Percentiles rank a stretch among this genome's conserved stretches.
These are phyloP conservation scores for Natrix natrix DNA, from an alignment of 2,797 vertebrate genomes.

Conservation along the genomic window DNA sequence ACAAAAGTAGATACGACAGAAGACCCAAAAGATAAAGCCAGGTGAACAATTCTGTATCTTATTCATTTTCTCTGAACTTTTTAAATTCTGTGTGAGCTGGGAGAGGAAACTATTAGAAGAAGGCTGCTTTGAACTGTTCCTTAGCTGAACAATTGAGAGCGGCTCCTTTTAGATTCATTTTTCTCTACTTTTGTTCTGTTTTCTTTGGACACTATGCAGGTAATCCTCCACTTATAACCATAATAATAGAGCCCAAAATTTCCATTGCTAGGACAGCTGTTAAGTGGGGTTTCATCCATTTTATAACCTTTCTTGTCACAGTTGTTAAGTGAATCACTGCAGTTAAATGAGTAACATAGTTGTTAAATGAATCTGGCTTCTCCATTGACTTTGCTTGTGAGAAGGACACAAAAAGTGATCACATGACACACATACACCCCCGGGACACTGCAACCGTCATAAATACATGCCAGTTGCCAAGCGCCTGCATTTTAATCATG, in stretches of 20 bases:
- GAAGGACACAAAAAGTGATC: neutral
- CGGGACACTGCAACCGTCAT: neutral
- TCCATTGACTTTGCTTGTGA: neutral
- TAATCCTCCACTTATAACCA: neutral
- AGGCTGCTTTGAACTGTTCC: neutral
- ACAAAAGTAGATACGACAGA: slow-evolving; percentile 5
- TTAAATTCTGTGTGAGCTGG: neutral
- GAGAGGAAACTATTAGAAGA: neutral
- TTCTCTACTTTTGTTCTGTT: neutral
- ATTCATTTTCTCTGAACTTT: neutral
- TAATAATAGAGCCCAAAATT: neutral
- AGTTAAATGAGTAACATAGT: neutral
- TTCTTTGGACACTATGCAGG: neutral
- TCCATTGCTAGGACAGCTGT: too few relatives aligned
- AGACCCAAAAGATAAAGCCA: slow-evolving; percentile 36
- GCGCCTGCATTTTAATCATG: neutral
- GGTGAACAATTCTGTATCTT: slow-evolving; percentile 34
- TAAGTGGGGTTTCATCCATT: neutral
- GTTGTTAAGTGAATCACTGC: neutral
- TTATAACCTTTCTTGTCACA: neutral
- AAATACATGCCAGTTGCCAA: neutral
- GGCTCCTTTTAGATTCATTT: too few relatives aligned
- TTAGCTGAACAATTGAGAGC: neutral
- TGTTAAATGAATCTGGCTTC: neutral
- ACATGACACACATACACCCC: neutral